Conservation (phyloP, 2,888 invertebrate genomes). For the Cephus rjabovi region DNA sequence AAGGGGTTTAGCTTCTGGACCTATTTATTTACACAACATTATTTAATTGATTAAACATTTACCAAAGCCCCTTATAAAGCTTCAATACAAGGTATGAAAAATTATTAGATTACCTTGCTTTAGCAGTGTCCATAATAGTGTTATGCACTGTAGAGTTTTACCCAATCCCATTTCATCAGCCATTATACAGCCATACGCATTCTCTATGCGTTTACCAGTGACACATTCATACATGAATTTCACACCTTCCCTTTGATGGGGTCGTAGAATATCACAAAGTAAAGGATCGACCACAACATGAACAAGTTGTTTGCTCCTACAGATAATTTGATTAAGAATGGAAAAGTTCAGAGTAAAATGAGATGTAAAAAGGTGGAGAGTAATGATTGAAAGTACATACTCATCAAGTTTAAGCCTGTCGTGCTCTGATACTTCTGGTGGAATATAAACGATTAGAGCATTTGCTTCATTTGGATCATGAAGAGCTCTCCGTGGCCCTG, state of each 20-base stretch:
- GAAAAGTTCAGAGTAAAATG: neutral
- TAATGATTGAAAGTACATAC: slow-evolving; percentile 58
- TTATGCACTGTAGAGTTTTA: slow-evolving; percentile 97
- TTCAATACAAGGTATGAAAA: neutral
- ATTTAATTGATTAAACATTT: neutral
- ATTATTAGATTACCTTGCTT: slow-evolving; percentile 72
- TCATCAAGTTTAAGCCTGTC: slow-evolving; percentile 86
- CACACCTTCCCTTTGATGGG: slow-evolving; percentile 98
- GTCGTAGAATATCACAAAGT: slow-evolving; percentile 88
- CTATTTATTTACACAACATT: slow-evolving; percentile 49
- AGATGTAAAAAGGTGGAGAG: neutral
- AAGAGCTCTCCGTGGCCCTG: slow-evolving; percentile 75
- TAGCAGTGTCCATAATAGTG: slow-evolving; percentile 93
- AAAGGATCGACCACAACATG: slow-evolving; percentile 98
- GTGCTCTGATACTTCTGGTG: slow-evolving; percentile 86
- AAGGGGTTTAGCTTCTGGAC: slow-evolving; percentile 89
- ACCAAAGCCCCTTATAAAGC: too few species aligned
- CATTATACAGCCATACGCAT: slow-evolving; percentile 96
- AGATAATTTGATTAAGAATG: slow-evolving; percentile 31
- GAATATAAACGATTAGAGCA: slow-evolving; percentile 88
- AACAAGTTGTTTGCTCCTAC: slow-evolving; percentile 76
- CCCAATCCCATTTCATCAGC: slow-evolving; percentile 99
- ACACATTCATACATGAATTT: slow-evolving; percentile 99
- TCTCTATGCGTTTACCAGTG: slow-evolving; percentile 88
- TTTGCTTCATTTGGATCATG: slow-evolving; percentile 94